phyloP scores from a whole-genome alignment of 2,888 invertebrate genomes.

The Catocala fraxini region DNA sequence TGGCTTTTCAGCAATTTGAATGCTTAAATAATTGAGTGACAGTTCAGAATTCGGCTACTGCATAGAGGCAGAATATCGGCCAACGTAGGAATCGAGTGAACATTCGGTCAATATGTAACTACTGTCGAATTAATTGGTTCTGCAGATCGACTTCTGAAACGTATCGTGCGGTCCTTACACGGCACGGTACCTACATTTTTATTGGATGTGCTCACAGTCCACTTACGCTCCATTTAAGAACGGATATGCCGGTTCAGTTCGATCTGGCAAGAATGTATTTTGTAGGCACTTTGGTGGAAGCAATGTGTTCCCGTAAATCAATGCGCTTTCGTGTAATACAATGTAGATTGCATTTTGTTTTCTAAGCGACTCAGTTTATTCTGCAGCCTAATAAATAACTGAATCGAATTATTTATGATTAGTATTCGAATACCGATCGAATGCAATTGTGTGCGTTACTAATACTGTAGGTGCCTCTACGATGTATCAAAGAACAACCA shows the following conservation, averaged over 20 bases:
- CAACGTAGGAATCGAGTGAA: neutral
- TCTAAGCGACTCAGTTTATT: too few relatives aligned
- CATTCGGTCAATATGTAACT: neutral
- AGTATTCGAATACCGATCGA: too few relatives aligned
- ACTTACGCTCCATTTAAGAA: neutral
- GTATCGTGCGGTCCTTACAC: neutral
- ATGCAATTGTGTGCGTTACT: too few relatives aligned
- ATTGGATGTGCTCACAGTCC: neutral
- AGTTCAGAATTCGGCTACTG: neutral
- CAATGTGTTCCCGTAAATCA: too few relatives aligned
- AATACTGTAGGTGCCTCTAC: too few relatives aligned
- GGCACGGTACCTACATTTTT: neutral
- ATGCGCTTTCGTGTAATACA: too few relatives aligned
- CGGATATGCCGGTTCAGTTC: neutral
- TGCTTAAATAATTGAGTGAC: neutral
- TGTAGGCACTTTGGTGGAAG: neutral
- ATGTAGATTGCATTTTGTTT: too few relatives aligned
- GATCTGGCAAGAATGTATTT: neutral
- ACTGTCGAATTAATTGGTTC: conserved; percentile 1
- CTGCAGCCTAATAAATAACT: too few relatives aligned
- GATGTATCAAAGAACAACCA: too few relatives aligned
- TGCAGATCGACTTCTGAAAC: neutral
- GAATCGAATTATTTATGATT: too few relatives aligned
- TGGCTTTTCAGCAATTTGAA: neutral
- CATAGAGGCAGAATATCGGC: neutral